Percentiles rank a stretch among this genome's conserved stretches.
phyloP scores from a whole-genome alignment of 2,113 vertebrate species.

The Thalassoma bifasciatum region DNA sequence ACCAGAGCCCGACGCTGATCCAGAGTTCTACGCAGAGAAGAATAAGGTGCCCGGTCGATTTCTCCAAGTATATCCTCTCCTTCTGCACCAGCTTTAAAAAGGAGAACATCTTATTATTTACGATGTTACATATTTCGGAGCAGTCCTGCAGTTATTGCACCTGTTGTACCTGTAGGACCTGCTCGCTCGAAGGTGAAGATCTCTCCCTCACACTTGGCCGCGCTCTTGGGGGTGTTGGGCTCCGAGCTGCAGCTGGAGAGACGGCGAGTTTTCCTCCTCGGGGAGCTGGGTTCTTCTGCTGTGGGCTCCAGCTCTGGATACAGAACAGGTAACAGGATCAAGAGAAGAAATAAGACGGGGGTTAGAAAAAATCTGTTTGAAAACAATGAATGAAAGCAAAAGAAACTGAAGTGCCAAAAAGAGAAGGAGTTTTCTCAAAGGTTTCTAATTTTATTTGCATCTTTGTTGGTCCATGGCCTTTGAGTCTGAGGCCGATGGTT shows the following conservation, averaged over 20 bases:
- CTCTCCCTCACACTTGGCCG: constrained; percentile 92
- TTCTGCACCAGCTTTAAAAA: constrained; percentile 80
- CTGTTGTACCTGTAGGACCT: constrained; percentile 67
- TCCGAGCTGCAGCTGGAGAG: constrained; percentile 93
- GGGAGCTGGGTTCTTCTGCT: constrained; percentile 89
- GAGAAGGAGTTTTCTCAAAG: not conserved
- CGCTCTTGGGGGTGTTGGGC: constrained; percentile 94
- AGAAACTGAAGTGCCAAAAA: not conserved
- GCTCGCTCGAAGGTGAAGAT: constrained; percentile 91
- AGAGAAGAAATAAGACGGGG: not conserved
- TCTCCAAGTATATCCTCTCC: constrained; percentile 88
- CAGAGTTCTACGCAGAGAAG: constrained; percentile 89
- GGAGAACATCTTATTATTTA: not conserved
- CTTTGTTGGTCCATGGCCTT: too few species aligned
- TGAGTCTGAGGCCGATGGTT: too few species aligned
- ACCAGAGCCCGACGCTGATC: constrained; percentile 93
- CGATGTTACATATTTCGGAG: not conserved
- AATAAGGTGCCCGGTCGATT: constrained; percentile 89
- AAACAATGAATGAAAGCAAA: not conserved
- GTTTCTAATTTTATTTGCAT: too few species aligned
- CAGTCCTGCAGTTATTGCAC: not conserved
- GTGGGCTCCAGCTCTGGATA: constrained; percentile 86
- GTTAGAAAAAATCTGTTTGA: not conserved
- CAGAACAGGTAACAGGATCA: not conserved
- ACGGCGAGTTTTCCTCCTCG: constrained; percentile 90